Evolutionary conservation across 2,888 invertebrate genomes (phyloP).

Genomic region (Dexiosoma caninum): DNA sequence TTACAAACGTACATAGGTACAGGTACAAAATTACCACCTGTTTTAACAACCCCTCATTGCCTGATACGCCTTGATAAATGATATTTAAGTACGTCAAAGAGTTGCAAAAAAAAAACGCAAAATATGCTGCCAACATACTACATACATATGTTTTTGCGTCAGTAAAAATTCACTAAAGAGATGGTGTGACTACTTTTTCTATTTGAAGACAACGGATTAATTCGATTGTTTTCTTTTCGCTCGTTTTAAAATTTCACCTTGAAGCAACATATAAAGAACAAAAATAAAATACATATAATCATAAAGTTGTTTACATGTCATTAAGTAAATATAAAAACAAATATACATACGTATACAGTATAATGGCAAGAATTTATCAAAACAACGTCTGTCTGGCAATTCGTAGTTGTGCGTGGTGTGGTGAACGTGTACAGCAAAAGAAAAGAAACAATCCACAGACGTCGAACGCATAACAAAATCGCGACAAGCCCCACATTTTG

Average conservation of each 20-base stretch:
- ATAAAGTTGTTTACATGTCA: constrained; percentile 2
- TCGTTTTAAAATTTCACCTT: constrained; percentile 25
- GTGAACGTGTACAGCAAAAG: background rate
- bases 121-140: too few relatives aligned
- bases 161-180: too few relatives aligned
- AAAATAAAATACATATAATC: background rate
- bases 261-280: constrained; percentile 22
- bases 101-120: too few relatives aligned
- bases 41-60: too few relatives aligned
- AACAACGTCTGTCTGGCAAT: constrained; percentile 16
- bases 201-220: background rate
- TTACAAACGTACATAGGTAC: too few relatives aligned
- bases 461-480: constrained; percentile 22
- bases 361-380: background rate
- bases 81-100: too few relatives aligned
- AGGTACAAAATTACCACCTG: too few relatives aligned
- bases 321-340: background rate
- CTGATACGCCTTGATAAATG: too few relatives aligned
- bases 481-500: constrained; percentile 70
- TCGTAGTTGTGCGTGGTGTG: background rate
- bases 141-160: too few relatives aligned
- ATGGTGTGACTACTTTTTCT: too few relatives aligned
- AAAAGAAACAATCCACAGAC: background rate
- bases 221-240: background rate
- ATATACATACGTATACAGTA: background rate